Evolutionary conservation across 2,113 vertebrate species (phyloP).

Genomic region (Eublepharis macularius): DNA sequence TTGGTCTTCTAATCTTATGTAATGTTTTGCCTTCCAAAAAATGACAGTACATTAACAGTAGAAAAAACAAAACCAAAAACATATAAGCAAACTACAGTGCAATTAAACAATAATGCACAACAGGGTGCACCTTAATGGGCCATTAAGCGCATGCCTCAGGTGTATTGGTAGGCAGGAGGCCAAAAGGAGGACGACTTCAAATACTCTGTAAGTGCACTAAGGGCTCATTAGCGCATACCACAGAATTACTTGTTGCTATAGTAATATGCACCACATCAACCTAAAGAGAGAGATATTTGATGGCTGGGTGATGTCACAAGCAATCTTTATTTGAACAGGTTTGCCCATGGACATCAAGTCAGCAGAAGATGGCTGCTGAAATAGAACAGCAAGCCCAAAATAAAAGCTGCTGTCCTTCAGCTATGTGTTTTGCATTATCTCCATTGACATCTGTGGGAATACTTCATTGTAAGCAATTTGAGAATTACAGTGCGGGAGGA

Average conservation of each 20-base stretch:
- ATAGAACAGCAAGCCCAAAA: not conserved
- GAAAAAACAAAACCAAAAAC: slow-evolving; percentile 12
- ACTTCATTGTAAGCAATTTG: not conserved
- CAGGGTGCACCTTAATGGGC: slow-evolving; percentile 39
- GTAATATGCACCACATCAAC: slow-evolving; percentile 5
- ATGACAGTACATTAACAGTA: slow-evolving; percentile 28
- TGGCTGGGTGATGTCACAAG: not conserved
- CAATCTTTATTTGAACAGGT: not conserved
- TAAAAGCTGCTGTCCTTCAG: not conserved
- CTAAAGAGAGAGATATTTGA: not conserved
- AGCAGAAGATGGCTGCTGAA: not conserved
- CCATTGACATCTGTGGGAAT: not conserved
- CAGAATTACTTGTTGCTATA: slow-evolving; percentile 1
- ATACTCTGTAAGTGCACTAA: not conserved
- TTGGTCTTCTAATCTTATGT: slow-evolving; percentile 39
- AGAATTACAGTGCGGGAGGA: not conserved
- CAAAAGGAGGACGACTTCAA: slow-evolving; percentile 26
- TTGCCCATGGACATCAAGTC: not conserved
- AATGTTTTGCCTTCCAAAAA: slow-evolving; percentile 39
- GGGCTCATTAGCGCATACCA: not conserved
- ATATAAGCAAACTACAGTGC: slow-evolving; percentile 18
- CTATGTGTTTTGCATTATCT: not conserved
- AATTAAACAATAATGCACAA: not conserved
- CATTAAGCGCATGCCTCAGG: slow-evolving; percentile 27
- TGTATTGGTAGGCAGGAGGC: slow-evolving; percentile 12